Evolutionary conservation across 2,113 vertebrate genomes (phyloP).

Genomic region (Hippoglossus stenolepis): DNA sequence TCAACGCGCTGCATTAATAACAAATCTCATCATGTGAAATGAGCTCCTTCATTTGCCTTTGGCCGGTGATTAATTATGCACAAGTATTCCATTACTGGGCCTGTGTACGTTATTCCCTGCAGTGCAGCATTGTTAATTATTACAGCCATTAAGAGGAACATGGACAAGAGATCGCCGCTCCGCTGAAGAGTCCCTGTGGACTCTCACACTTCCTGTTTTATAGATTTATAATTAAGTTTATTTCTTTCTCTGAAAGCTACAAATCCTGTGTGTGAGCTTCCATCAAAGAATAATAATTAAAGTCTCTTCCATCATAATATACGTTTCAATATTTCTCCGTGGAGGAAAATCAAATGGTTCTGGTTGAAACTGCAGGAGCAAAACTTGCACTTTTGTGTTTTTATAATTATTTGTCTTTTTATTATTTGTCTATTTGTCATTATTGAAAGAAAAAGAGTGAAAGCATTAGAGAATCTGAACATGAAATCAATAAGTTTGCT

Average conservation of each 20-base stretch:
- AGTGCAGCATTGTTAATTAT: constrained; percentile 53
- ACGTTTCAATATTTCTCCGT: too few species aligned
- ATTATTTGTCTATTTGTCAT: too few species aligned
- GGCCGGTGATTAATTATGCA: constrained; percentile 65
- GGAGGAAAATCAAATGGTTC: too few species aligned
- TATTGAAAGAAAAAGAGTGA: too few species aligned
- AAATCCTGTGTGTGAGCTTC: too few species aligned
- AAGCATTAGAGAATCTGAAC: too few species aligned
- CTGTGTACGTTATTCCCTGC: not conserved
- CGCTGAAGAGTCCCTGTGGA: too few species aligned
- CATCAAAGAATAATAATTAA: too few species aligned
- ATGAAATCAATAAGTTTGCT: too few species aligned
- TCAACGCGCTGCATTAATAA: constrained; percentile 27
- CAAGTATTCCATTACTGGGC: constrained; percentile 41
- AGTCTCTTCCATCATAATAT: not conserved
- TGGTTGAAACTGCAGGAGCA: not conserved
- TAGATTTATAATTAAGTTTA: constrained; percentile 1
- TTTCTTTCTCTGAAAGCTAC: too few species aligned
- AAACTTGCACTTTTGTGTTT: not conserved
- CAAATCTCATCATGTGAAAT: constrained; percentile 40
- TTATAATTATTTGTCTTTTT: too few species aligned
- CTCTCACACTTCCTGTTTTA: too few species aligned
- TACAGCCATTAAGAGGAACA: constrained; percentile 38
- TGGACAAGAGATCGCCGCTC: not conserved
- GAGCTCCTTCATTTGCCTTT: constrained; percentile 32